Evolutionary conservation across 2,797 vertebrate genomes (phyloP), one percentile per base, ranked within the genome.

Genomic region (Helarctos malayanus): DNA sequence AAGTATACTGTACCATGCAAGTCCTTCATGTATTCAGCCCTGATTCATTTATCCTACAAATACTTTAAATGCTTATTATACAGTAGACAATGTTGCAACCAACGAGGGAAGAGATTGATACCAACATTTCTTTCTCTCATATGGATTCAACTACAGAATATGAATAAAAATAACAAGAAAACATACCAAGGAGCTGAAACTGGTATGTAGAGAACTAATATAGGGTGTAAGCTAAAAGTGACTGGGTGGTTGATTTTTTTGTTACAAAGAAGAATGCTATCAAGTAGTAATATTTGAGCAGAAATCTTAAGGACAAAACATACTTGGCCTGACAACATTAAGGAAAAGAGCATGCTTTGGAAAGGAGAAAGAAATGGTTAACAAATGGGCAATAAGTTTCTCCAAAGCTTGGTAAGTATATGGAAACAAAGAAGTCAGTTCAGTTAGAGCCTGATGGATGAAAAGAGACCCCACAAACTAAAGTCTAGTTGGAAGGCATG

Each of bases 191-290:
- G 5, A 80, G 1, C 38, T 69, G 75, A 76, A 94, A 65, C 2
- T 23, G 2, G 32, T 23, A 38, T 38, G 5, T 4, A 85, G 16
- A 78, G 61, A 63, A 35, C 16, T 45, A 29, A 76, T 90, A 79
- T 7, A 79, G 3, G 3, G 1, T 18, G 5, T 18, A 32, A 12
- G 0, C 1, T 68, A 13, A 27, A 59, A 38, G 19, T 59, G 23
- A 32, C 9, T 9, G 49, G 13, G 21, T 57, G 3, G 16, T 5
- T 93, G 23, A 35, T n/a, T 76, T 92, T 79, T 57, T 78, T 45
- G 16, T 15, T 25, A 7, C 49, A 32, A 88, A 94, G 45, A 38
- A 32, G 3, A 91, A 21, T 23, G 41, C 1, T 41, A 29, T 69
- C 23, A 21, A 95, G n/a, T 27, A 3, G 25, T 29, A 47, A 63